phyloP scores from a whole-genome alignment of 2,797 vertebrate genomes.

The Semaprochilodus insignis region DNA sequence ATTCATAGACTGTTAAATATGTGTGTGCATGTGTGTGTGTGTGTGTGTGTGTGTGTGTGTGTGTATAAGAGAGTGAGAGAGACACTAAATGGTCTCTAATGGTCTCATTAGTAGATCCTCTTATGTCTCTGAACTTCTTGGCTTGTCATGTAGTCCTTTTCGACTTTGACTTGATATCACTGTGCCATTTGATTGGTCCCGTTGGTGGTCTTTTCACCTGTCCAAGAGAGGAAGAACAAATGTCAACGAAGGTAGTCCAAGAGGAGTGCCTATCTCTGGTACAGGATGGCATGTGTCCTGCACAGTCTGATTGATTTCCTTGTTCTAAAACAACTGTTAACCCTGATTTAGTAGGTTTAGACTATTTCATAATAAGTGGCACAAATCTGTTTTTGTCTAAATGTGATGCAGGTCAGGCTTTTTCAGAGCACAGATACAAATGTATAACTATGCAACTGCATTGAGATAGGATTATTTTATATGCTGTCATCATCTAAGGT shows the following conservation, averaged over 20 bases:
- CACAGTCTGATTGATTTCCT: neutral
- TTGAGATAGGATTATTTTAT: neutral
- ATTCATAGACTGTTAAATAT: slow-evolving; percentile 17
- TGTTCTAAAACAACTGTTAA: neutral
- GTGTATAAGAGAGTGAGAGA: neutral
- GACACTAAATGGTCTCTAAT: neutral
- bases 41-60: neutral
- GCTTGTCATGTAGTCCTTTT: neutral
- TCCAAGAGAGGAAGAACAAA: slow-evolving; percentile 35
- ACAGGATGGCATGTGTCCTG: neutral
- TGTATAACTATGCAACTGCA: neutral
- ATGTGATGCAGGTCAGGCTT: too few species aligned
- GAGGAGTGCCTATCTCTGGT: neutral
- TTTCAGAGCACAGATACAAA: too few species aligned
- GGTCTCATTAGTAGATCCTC: slow-evolving; percentile 31
- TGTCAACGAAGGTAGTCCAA: slow-evolving; percentile 9
- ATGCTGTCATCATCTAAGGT: neutral
- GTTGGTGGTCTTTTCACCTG: slow-evolving; percentile 39
- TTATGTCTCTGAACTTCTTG: slow-evolving; percentile 20
- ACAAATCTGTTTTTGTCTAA: too few species aligned
- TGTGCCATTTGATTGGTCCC: slow-evolving; percentile 29
- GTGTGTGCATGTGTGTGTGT: slow-evolving; percentile 2
- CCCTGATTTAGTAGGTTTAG: too few species aligned
- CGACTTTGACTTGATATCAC: slow-evolving; percentile 19
- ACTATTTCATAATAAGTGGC: too few species aligned